Percentiles rank a stretch among this genome's conserved stretches.
These are phyloP conservation scores for Trematomus loennbergii DNA, from an alignment of 2,113 vertebrate species.

Conservation along the genomic window DNA sequence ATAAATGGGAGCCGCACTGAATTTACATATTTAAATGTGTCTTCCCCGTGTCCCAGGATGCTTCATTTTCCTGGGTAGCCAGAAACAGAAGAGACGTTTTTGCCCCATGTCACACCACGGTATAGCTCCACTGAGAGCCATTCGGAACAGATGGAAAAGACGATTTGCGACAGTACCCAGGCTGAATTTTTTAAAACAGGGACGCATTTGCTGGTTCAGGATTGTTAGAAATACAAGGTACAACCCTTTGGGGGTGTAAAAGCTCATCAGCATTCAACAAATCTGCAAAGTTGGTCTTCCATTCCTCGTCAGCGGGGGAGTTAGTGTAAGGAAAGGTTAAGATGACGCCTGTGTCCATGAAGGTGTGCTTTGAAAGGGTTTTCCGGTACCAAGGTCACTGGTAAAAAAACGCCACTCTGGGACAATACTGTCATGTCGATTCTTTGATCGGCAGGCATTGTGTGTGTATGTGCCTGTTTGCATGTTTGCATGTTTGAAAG, in stretches of 20 bases:
- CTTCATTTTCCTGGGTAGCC: slow-evolving; percentile 49
- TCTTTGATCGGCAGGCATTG: slow-evolving; percentile 64
- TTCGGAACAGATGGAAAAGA: slow-evolving; percentile 71
- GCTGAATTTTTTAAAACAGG: slow-evolving; percentile 49
- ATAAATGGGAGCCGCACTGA: slow-evolving; percentile 15
- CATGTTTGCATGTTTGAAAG: slow-evolving; percentile 5
- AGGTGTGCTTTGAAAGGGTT: slow-evolving; percentile 72
- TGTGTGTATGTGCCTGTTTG: neutral
- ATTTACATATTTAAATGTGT: slow-evolving; percentile 64
- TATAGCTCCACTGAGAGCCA: slow-evolving; percentile 63
- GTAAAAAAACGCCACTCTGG: slow-evolving; percentile 55
- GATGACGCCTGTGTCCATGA: slow-evolving; percentile 58
- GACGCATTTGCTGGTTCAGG: slow-evolving; percentile 47
- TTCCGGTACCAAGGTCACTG: slow-evolving; percentile 73
- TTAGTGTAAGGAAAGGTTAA: slow-evolving; percentile 48
- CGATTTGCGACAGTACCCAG: slow-evolving; percentile 50
- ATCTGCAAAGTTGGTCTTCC: slow-evolving; percentile 55
- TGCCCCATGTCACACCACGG: slow-evolving; percentile 56
- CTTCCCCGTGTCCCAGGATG: slow-evolving; percentile 35
- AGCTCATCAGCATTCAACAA: slow-evolving; percentile 68
- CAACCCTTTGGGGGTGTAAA: slow-evolving; percentile 63
- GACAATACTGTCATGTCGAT: slow-evolving; percentile 66
- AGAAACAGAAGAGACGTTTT: slow-evolving; percentile 53
- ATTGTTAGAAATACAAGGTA: slow-evolving; percentile 64
- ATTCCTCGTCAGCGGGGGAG: slow-evolving; percentile 47